Conservation (phyloP, 2,113 vertebrate genomes). For the Telmatochromis sp. region DNA sequence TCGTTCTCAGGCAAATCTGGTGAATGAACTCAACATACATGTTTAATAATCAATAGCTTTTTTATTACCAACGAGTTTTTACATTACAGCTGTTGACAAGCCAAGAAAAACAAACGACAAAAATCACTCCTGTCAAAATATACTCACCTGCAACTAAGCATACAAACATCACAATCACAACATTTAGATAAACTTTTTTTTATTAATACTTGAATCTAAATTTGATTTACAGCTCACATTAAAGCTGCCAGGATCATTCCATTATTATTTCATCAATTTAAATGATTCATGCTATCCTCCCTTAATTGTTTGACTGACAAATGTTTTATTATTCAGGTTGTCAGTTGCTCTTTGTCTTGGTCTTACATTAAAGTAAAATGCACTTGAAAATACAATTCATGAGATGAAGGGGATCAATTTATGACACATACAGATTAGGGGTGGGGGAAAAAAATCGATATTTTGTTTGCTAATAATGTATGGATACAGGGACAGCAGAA, state of each 20-base stretch:
- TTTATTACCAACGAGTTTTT: accelerated
- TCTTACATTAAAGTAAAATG: background rate
- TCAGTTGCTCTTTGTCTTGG: background rate
- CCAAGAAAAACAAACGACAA: background rate
- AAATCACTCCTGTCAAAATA: background rate
- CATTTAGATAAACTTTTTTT: background rate
- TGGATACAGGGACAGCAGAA: no score
- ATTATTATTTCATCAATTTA: background rate
- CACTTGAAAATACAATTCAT: background rate
- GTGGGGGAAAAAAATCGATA: no score
- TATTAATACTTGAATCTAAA: background rate
- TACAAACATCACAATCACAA: background rate
- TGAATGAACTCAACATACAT: background rate
- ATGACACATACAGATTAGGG: background rate
- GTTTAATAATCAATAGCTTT: background rate
- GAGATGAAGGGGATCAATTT: background rate
- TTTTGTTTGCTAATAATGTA: no score
- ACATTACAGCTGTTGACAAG: background rate
- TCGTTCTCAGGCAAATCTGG: background rate
- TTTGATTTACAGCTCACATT: background rate
- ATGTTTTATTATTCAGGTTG: background rate
- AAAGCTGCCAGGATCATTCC: background rate
- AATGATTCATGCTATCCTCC: background rate
- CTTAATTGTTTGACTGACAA: background rate
- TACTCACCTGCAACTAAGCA: background rate